A percentile compares a stretch with the other conserved stretches of the same genome.
phyloP scores from a whole-genome alignment of 2,888 invertebrate species.

The Napeogenes inachia region DNA sequence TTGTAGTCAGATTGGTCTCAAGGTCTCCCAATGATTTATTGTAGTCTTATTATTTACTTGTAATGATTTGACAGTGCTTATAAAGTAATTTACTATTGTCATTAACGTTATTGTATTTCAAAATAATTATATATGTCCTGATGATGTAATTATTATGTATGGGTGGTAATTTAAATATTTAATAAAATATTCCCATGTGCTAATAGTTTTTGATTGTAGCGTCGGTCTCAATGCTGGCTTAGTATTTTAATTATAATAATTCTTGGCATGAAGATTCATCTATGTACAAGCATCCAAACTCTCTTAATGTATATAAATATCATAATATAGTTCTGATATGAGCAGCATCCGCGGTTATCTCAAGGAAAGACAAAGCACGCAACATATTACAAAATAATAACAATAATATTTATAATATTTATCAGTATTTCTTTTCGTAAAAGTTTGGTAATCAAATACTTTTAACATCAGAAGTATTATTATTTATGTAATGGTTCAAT shows the following conservation, averaged over 20 bases:
- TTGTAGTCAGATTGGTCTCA: constrained; percentile 23
- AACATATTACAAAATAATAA: too few species aligned
- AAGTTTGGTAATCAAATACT: neutral
- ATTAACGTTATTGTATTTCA: constrained; percentile 15
- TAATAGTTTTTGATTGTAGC: too few species aligned
- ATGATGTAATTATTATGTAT: constrained; percentile 4
- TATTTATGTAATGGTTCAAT: neutral
- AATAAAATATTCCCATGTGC: neutral
- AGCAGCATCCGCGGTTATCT: too few species aligned
- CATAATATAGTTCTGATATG: too few species aligned
- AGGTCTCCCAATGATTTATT: constrained; percentile 21
- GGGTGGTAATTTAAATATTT: constrained; percentile 3
- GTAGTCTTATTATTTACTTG: constrained; percentile 9
- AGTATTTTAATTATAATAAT: too few species aligned
- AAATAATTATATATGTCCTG: neutral
- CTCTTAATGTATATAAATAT: too few species aligned
- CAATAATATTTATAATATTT: neutral
- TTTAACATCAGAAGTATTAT: neutral
- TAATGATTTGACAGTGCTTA: constrained; percentile 20
- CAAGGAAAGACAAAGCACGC: too few species aligned
- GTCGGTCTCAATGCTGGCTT: too few species aligned
- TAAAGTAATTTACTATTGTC: constrained; percentile 23
- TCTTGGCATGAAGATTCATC: too few species aligned
- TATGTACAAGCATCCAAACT: too few species aligned
- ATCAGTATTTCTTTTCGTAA: neutral